Evolutionary conservation across 2,797 vertebrate species (phyloP).

Genomic region (Triplophysa yarkandensis): DNA sequence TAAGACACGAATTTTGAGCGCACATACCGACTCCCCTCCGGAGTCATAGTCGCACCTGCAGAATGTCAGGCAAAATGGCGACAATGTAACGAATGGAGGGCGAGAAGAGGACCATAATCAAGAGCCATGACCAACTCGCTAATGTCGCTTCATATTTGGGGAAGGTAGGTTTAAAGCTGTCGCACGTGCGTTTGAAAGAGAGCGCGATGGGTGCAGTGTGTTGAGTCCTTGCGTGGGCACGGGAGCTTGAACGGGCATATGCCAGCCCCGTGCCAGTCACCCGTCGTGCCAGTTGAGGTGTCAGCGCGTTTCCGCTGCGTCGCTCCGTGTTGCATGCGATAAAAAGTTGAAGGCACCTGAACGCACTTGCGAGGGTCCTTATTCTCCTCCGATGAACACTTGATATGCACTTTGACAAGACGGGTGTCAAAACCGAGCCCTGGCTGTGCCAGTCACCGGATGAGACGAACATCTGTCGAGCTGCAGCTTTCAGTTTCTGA

Average conservation of each 20-base stretch:
- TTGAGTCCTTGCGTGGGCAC: slow-evolving; percentile 56
- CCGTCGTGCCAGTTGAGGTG: slow-evolving; percentile 10
- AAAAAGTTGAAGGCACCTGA: slow-evolving; percentile 28
- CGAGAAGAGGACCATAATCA: slow-evolving; percentile 61
- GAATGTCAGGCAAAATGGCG: slow-evolving; percentile 76
- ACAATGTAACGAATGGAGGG: slow-evolving; percentile 65
- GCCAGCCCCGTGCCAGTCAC: slow-evolving; percentile 12
- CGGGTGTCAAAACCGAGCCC: slow-evolving; percentile 54
- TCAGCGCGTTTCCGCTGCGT: slow-evolving; percentile 2
- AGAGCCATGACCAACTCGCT: slow-evolving; percentile 58
- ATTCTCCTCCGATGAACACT: slow-evolving; percentile 44
- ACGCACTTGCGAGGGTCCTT: slow-evolving; percentile 34
- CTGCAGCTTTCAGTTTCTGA: slow-evolving; percentile 52
- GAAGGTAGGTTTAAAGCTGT: slow-evolving; percentile 62
- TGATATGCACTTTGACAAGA: slow-evolving; percentile 55
- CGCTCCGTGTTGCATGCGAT: background rate
- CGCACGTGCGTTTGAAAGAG: slow-evolving; percentile 25
- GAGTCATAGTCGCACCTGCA: slow-evolving; percentile 69
- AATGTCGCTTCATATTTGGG: slow-evolving; percentile 53
- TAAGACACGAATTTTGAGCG: background rate
- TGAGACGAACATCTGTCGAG: slow-evolving; percentile 45
- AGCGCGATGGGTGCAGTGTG: slow-evolving; percentile 48
- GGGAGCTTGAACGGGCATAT: slow-evolving; percentile 40
- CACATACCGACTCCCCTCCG: slow-evolving; percentile 47
- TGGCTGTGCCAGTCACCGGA: slow-evolving; percentile 50